Percentiles rank a stretch among this genome's conserved stretches.
These are phyloP conservation scores for Bungarus multicinctus DNA, from an alignment of 2,113 vertebrate genomes.

Conservation along the genomic window DNA sequence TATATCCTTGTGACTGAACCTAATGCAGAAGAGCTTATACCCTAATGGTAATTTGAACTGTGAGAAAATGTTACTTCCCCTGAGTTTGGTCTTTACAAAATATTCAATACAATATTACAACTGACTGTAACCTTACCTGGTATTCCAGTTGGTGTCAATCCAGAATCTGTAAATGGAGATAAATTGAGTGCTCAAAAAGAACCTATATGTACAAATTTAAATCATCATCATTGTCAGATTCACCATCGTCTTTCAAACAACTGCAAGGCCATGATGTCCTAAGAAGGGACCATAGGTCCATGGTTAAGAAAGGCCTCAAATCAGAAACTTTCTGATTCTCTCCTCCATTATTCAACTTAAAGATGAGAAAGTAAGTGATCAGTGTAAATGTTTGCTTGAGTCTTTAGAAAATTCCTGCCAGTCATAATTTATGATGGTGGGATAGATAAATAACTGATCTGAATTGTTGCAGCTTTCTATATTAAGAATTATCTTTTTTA, in stretches of 20 bases:
- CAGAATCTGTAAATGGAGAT: slow-evolving; percentile 7
- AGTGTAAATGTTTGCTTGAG: background rate
- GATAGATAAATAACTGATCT: background rate
- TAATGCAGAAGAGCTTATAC: background rate
- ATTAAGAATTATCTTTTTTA: background rate
- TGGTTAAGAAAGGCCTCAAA: background rate
- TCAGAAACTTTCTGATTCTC: background rate
- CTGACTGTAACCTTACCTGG: background rate
- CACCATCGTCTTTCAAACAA: background rate
- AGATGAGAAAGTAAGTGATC: background rate
- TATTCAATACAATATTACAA: background rate
- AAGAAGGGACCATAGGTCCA: no score
- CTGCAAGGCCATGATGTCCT: background rate
- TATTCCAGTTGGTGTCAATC: background rate
- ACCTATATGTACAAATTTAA: background rate
- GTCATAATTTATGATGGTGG: background rate
- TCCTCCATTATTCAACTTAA: background rate
- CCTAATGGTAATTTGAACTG: background rate
- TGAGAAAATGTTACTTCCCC: background rate
- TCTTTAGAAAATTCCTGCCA: background rate
- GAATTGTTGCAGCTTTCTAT: background rate
- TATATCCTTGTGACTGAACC: background rate
- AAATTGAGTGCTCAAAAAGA: background rate
- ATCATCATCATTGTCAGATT: background rate
- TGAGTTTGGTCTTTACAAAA: background rate